Evolutionary conservation across 2,113 vertebrate species (phyloP).

Genomic region (Tyrannus savana): DNA sequence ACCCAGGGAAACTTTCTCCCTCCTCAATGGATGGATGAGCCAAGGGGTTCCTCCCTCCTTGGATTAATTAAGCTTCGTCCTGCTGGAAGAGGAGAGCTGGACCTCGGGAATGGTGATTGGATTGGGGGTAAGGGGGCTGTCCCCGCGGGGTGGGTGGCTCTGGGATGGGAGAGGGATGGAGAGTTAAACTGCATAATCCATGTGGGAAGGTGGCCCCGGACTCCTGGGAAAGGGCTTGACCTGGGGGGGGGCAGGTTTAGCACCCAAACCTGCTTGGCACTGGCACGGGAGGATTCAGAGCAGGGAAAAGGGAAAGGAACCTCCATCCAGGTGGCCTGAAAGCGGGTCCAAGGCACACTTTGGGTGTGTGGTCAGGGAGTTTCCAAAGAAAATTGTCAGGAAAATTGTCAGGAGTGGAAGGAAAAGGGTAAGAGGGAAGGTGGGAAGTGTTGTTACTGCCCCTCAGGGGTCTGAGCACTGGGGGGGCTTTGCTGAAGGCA

Average conservation of each 20-base stretch:
- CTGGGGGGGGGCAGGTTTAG: fast-evolving
- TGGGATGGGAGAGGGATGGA: neutral
- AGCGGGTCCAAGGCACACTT: fast-evolving
- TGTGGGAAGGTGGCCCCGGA: fast-evolving
- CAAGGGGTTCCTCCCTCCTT: neutral
- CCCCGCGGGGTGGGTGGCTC: neutral
- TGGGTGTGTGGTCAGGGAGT: fast-evolving
- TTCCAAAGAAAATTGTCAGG: neutral
- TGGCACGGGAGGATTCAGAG: no score
- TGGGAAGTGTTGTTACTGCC: neutral
- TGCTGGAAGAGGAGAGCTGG: neutral
- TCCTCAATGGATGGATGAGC: neutral
- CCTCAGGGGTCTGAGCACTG: fast-evolving
- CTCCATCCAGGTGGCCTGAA: neutral
- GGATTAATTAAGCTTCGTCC: neutral
- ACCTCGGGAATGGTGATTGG: neutral
- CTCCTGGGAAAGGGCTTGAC: neutral
- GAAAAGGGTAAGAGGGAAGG: neutral
- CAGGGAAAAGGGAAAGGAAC: neutral
- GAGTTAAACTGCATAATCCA: neutral
- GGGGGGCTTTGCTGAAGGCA: neutral
- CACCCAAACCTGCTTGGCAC: fast-evolving
- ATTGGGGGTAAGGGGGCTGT: constrained; percentile 4
- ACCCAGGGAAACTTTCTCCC: neutral
- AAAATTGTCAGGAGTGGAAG: neutral